Base-by-base conservation (phyloP, 2,888 invertebrate species). In the Drosophila acutilabella region DNA sequence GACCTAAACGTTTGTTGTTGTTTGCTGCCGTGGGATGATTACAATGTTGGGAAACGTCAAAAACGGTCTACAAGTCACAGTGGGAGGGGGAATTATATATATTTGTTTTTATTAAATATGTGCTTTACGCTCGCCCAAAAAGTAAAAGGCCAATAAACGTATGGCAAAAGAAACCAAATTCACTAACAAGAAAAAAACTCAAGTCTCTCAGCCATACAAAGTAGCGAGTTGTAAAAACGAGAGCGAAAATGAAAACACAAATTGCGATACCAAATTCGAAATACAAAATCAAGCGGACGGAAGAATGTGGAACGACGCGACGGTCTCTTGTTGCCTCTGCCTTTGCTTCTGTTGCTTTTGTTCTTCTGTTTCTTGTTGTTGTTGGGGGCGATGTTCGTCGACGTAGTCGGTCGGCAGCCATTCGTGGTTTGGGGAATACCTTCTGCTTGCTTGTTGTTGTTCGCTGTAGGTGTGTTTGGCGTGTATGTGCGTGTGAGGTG, bases 341-440 rank as follows among this genome's bases (percentile, higher is more conserved):
- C 26, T 33, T 42, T 41, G 42, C 30, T 50, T n/a, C 45, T 56
- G 51, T 65, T 73, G 78, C n/a, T 38, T 6, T 16, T 48, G 14
- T 33, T 48, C 50, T 50, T 33, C 47, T 38, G 18, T 30, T 45
- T 20, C 44, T 33, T 47, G 42, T 33, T 52, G 44, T 47, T 52
- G 38, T n/a, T 74, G 79, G 79, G 77, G 79, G 79, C 71, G 77
- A 79, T 61, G 75, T 45, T 75, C 78, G 78, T 73, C 78, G 73
- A n/a, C 52, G 65, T 40, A 59, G 48, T 30, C 30, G 30, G 30
- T 51, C 58, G 64, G 30, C 44, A 45, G 67, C 42, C 65, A 81
- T 77, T 81, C 80, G 80, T 83, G 81, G 81, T 83, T 84, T 86
- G 87, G 87, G 84, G 87, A 84, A 84, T 84, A 88, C 89, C 89